Percentiles rank a stretch among this genome's conserved stretches.
phyloP scores from a whole-genome alignment of 1,140 invertebrate genomes.

The Drosophila kurseongensis region DNA sequence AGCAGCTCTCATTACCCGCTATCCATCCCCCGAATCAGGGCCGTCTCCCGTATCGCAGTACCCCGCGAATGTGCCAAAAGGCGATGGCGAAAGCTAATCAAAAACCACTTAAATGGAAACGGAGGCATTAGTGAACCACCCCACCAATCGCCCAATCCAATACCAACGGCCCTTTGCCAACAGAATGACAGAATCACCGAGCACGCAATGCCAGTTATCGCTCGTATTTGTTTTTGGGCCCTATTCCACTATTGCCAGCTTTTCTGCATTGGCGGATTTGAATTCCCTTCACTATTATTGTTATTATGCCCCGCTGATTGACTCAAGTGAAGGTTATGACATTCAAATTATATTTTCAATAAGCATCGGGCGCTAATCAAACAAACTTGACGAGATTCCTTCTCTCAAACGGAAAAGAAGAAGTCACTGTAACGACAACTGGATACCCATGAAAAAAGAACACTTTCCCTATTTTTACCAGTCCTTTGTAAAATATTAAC shows the following conservation, averaged over 20 bases:
- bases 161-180: constrained; percentile 14
- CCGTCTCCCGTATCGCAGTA: background rate
- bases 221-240: constrained; percentile 1
- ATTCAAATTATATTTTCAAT: constrained; percentile 83
- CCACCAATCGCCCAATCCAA: constrained; percentile 9
- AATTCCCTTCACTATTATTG: constrained; percentile 26
- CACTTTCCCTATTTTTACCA: too few relatives aligned
- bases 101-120: constrained; percentile 70
- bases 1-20: constrained; percentile 17
- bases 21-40: background rate
- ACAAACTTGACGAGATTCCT: constrained; percentile 55
- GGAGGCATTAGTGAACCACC: constrained; percentile 42
- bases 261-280: constrained; percentile 1
- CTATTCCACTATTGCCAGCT: background rate
- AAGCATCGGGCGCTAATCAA: constrained; percentile 44
- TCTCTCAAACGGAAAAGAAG: constrained; percentile 4
- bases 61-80: constrained; percentile 2
- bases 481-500: too few relatives aligned
- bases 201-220: constrained; percentile 37
- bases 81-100: constrained; percentile 58
- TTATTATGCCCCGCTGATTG: constrained; percentile 50
- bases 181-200: constrained; percentile 13
- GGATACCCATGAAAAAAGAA: background rate
- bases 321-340: constrained; percentile 74
- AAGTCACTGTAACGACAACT: background rate